Evolutionary conservation across 53 echinoderm and acorn worm species (phyloP).

Genomic region (Antedon mediterranea): DNA sequence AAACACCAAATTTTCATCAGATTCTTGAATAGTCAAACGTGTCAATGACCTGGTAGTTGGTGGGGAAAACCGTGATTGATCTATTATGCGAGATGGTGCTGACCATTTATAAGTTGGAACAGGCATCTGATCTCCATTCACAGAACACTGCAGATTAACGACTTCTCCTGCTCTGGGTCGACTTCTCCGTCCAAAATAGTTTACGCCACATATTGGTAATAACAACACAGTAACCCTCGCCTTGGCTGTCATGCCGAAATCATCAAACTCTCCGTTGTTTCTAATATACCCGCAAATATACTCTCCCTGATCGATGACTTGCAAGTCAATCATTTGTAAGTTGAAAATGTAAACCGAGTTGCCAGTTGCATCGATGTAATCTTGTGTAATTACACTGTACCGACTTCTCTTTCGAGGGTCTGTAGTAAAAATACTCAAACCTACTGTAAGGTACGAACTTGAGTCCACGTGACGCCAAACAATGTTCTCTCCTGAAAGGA

Average conservation of each 20-base stretch:
- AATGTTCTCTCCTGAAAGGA: background rate
- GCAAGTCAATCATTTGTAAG: background rate
- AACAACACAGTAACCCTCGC: background rate
- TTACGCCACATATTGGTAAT: background rate
- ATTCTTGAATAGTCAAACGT: background rate
- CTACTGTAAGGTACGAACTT: background rate
- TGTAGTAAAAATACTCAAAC: background rate
- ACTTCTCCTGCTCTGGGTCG: background rate
- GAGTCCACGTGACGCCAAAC: background rate
- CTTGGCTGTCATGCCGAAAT: background rate
- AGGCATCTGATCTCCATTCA: background rate
- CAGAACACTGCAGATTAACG: background rate
- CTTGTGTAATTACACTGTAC: background rate
- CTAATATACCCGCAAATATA: background rate
- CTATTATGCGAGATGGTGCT: too few species aligned
- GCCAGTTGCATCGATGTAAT: background rate
- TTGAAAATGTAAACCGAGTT: background rate
- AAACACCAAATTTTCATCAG: background rate
- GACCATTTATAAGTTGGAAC: background rate
- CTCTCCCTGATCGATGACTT: background rate
- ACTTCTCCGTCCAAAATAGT: background rate
- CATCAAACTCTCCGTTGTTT: background rate
- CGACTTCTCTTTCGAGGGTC: background rate
- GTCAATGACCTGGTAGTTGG: background rate
- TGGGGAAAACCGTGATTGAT: too few species aligned